Conservation (phyloP, 2,888 invertebrate species). For the Drosophila prostipennis region DNA sequence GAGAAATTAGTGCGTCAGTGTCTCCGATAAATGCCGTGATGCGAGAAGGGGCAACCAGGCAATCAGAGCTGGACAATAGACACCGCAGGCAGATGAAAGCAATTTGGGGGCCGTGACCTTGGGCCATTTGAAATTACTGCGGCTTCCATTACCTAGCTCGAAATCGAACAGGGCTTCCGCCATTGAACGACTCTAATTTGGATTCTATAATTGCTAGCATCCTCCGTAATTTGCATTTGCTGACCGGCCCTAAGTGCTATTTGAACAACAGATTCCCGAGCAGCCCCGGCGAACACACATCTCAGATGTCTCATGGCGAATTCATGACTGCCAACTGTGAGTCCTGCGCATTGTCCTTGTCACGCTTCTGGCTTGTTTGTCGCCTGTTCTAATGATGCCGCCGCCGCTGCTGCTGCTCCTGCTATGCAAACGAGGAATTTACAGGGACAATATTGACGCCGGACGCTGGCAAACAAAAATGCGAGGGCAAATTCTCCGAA, state of each 20-base stretch:
- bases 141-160: constrained; percentile 22
- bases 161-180: constrained; percentile 4
- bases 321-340: constrained; percentile 63
- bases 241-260: constrained; percentile 40
- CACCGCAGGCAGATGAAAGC: constrained; percentile 17
- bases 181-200: constrained; percentile 17
- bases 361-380: constrained; percentile 21
- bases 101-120: constrained; percentile 17
- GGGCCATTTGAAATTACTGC: constrained; percentile 17
- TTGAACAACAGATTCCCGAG: constrained; percentile 35
- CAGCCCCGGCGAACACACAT: background rate
- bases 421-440: constrained; percentile 45
- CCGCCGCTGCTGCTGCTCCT: background rate
- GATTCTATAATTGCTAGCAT: constrained; percentile 25
- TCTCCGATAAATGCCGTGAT: constrained; percentile 26
- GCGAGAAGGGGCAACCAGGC: background rate
- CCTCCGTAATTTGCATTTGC: constrained; percentile 40
- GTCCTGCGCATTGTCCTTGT: constrained; percentile 63
- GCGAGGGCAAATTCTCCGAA: constrained; percentile 19
- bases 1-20: constrained; percentile 56
- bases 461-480: constrained; percentile 40
- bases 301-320: constrained; percentile 52
- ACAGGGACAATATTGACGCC: constrained; percentile 48
- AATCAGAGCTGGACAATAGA: constrained; percentile 12
- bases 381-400: constrained; percentile 10